Evolutionary conservation across 2,888 invertebrate species (phyloP).

Genomic region (Seira sanloemensis): DNA sequence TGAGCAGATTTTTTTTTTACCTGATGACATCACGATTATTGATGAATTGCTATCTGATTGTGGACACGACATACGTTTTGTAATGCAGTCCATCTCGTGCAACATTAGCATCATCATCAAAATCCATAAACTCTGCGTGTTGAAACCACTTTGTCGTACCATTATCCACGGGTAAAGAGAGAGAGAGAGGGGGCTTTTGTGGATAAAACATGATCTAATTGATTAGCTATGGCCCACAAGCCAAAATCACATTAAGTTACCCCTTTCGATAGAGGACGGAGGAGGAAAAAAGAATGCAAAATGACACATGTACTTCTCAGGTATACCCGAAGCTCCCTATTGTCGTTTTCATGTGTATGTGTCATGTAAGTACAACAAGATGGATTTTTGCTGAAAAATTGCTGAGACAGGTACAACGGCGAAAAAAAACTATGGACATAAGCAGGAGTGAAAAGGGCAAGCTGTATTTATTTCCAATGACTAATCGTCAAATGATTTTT

Average conservation of each 20-base stretch:
- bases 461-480: conserved; percentile 3
- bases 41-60: conserved; percentile 3
- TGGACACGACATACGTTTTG: not conserved
- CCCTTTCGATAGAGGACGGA: not conserved
- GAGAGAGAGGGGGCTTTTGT: not conserved
- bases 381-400: not conserved
- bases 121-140: not conserved
- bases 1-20: not conserved
- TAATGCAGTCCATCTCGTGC: not conserved
- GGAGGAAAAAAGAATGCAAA: not conserved
- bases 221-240: conserved; percentile 34
- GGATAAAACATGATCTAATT: conserved; percentile 53
- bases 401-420: not conserved
- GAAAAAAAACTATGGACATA: not conserved
- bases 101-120: not conserved
- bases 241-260: not conserved
- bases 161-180: not conserved
- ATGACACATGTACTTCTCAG: conserved; percentile 1
- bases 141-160: not conserved
- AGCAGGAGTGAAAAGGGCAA: not conserved
- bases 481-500: conserved; percentile 5
- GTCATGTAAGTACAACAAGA: not conserved
- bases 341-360: not conserved
- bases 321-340: not conserved
- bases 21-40: conserved; percentile 8